Evolutionary conservation across 2,797 vertebrate species (phyloP), one percentile per base, ranked within the genome.

Genomic region (Neosilurus hyrtlii): DNA sequence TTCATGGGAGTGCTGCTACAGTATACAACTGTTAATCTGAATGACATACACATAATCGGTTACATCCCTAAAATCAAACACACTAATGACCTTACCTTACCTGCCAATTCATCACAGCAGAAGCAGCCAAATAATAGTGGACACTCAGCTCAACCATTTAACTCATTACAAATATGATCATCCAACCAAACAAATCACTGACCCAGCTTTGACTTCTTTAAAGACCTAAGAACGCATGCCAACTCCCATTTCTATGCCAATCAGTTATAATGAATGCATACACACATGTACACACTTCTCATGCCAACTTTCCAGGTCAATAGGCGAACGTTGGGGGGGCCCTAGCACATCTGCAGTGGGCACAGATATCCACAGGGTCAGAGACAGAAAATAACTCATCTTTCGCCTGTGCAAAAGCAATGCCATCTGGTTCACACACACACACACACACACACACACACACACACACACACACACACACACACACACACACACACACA

Each of bases 311-410:
- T 70, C 67, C 49, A 71, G 85, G 85, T 85, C 83, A 74, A 78
- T 59, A 81, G 73, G 71, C 73, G 22, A 67, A 76, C 80, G 66
- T 72, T 70, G 72, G 37, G 70, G 78, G 79, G 61, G 76, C 61
- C 30, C 75, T 10, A 65, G 80, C 83, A 85, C 85, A 88, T 86
- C 85, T 88, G 85, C 59, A 83, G 26, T 22, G 10, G 75, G 71
- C 79, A 56, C 77, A 75, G 67, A 80, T 51, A 75, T 37, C 62
- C 79, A 75, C 68, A 85, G 77, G 22, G 81, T 80, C 65, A 85
- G 76, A 83, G 83, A 76, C 70, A 67, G 65, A 83, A 70, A 71
- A 82, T 74, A 82, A 86, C 85, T 85, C 65, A 83, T 86, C 85
- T 54, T 85, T 83, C 37, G 24, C 54, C 70, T 79, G 57, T 70